Evolutionary conservation across 2,797 vertebrate species (phyloP), one percentile per base, ranked within the genome.

Genomic region (Fistularia tabacaria): DNA sequence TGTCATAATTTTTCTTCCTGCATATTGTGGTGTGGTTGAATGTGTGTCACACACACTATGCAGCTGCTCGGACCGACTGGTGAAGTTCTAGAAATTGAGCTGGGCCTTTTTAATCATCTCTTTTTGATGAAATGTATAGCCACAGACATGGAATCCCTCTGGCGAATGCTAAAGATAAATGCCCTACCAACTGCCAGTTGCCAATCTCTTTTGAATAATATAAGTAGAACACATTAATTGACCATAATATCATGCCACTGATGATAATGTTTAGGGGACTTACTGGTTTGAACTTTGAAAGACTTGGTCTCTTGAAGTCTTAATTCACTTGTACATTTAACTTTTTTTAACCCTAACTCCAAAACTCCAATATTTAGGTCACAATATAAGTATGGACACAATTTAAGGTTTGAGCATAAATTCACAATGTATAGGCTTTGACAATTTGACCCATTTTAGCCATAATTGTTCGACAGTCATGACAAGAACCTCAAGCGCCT

Each of bases 1-100:
- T 58, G 44, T 62, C 62, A 76, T 79, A 70, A 77, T 69, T 79
- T 81, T 58, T 81, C 51, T 63, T 73, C 49, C 56, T 51, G 68
- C 3, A 49, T 64, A 57, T 71, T 69, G 67, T 77, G 56, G 63
- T 64, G 77, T 75, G 68, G 62, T 44, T 81, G 38, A 51, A 73
- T 73, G 38, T 60, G 61, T 62, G 59, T 54, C 49, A 72, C 51
- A 39, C 59, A 59, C 3, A 1, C 9, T 15, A 52, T 62, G 48
- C 45, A 63, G 54, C 52, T 43, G 41, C 50, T 57, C 25, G 58
- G 60, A 66, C 60, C 40, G 47, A 74, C 63, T 52, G 44, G 38
- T 3, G 50, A 25, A 12, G 38, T 51, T 51, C 0, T 39, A 10
- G 9, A 25, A 25, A 25, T 25, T 25, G 25, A 3, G 25, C 25